These are phyloP conservation scores for Batillaria attramentaria DNA, from an alignment of 1,140 invertebrate genomes.

Conservation along the genomic window DNA sequence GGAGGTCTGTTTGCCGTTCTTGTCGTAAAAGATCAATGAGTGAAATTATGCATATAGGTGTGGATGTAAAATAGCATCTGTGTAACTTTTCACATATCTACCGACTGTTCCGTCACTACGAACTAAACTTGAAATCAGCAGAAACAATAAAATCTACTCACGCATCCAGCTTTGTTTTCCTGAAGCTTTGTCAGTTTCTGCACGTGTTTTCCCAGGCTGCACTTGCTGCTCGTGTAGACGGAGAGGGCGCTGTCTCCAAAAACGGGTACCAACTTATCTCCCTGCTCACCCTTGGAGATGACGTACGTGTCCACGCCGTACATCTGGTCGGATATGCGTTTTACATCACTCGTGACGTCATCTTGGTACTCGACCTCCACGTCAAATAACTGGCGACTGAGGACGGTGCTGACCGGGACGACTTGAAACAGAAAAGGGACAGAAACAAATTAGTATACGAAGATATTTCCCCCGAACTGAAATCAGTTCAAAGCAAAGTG, in stretches of 20 bases:
- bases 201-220: slow-evolving; percentile 47
- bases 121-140: too few species aligned
- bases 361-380: slow-evolving; percentile 52
- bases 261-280: slow-evolving; percentile 37
- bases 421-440: slow-evolving; percentile 36
- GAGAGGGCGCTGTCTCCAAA: slow-evolving; percentile 49
- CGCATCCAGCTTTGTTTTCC: slow-evolving; percentile 41
- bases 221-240: slow-evolving; percentile 48
- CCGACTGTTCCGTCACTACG: too few species aligned
- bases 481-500: too few species aligned
- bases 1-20: neutral
- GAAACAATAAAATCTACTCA: too few species aligned
- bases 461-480: too few species aligned
- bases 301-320: slow-evolving; percentile 53
- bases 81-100: too few species aligned
- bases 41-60: neutral
- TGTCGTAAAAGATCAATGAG: neutral
- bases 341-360: slow-evolving; percentile 37
- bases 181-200: slow-evolving; percentile 48
- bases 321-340: slow-evolving; percentile 34
- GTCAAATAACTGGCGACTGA: slow-evolving; percentile 40
- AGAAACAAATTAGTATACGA: too few species aligned
- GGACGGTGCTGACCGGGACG: slow-evolving; percentile 42
- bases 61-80: too few species aligned
- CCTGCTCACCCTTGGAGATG: slow-evolving; percentile 41